Percentiles rank a stretch among this genome's conserved stretches.
phyloP scores from a whole-genome alignment of 2,797 vertebrate species.

The Parauchenoglanis punctatus region DNA sequence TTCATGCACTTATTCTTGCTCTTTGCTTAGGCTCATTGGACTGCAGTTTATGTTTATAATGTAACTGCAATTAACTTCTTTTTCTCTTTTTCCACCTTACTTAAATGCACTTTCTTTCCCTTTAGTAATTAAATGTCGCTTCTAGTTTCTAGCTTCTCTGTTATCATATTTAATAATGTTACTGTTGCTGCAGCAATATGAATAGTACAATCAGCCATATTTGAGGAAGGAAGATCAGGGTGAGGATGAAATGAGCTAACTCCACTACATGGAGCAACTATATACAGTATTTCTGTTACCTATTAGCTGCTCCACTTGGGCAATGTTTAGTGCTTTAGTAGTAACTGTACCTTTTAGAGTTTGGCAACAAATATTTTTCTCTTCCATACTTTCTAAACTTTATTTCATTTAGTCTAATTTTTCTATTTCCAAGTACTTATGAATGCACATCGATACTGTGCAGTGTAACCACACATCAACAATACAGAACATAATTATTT shows the following conservation, averaged over 20 bases:
- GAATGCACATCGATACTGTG: conserved; percentile 9
- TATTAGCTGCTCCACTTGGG: background rate
- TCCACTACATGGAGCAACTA: background rate
- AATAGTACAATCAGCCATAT: background rate
- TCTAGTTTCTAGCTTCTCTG: background rate
- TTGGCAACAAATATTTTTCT: background rate
- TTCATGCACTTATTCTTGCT: conserved; percentile 1
- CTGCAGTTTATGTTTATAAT: background rate
- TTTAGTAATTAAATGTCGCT: conserved; percentile 1
- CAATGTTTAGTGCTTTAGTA: background rate
- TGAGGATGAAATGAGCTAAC: background rate
- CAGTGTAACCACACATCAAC: background rate
- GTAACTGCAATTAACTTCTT: conserved; percentile 5
- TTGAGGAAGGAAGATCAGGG: background rate
- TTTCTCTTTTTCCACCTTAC: background rate
- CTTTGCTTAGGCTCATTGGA: conserved; percentile 15
- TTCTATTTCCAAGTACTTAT: background rate
- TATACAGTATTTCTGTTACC: background rate
- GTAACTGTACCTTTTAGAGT: background rate
- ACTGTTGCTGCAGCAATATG: background rate
- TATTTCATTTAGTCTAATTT: background rate
- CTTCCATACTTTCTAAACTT: background rate
- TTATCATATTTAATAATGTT: conserved; percentile 3
- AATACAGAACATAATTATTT: conserved; percentile 5
- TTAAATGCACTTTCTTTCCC: background rate